These are phyloP conservation scores for Dynastes hyllus DNA, from an alignment of 2,888 invertebrate genomes.

Conservation along the genomic window DNA sequence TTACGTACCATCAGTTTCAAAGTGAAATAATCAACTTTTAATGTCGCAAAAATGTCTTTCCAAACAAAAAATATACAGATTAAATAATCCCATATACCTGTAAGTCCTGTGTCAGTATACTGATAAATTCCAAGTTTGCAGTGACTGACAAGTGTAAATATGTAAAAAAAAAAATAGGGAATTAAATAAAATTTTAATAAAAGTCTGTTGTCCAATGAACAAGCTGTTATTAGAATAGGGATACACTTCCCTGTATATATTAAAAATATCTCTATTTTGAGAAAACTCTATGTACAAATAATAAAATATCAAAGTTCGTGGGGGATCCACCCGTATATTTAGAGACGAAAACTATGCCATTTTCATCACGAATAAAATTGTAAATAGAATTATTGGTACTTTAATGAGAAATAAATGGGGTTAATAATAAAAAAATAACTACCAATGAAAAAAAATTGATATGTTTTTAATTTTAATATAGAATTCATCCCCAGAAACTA, in stretches of 20 bases:
- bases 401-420: conserved; percentile 1
- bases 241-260: conserved; percentile 37
- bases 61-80: conserved; percentile 32
- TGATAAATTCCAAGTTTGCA: conserved; percentile 6
- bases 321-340: conserved; percentile 31
- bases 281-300: conserved; percentile 40
- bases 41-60: conserved; percentile 28
- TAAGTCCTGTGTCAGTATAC: conserved; percentile 37
- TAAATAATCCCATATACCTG: conserved; percentile 31
- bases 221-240: conserved; percentile 43
- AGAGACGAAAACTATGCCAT: conserved; percentile 24
- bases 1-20: conserved; percentile 35
- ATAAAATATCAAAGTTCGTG: conserved; percentile 41
- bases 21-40: conserved; percentile 41
- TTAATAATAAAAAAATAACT: neutral
- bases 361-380: conserved; percentile 36
- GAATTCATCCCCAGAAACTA: neutral
- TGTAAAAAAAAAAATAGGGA: conserved; percentile 41
- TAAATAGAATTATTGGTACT: conserved; percentile 40
- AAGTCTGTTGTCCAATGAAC: conserved; percentile 41
- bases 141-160: conserved; percentile 39
- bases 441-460: neutral
- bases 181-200: conserved; percentile 36
- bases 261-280: conserved; percentile 33
- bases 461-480: neutral